phyloP scores from a whole-genome alignment of 1,140 invertebrate species.

The Spodoptera frugiperda region DNA sequence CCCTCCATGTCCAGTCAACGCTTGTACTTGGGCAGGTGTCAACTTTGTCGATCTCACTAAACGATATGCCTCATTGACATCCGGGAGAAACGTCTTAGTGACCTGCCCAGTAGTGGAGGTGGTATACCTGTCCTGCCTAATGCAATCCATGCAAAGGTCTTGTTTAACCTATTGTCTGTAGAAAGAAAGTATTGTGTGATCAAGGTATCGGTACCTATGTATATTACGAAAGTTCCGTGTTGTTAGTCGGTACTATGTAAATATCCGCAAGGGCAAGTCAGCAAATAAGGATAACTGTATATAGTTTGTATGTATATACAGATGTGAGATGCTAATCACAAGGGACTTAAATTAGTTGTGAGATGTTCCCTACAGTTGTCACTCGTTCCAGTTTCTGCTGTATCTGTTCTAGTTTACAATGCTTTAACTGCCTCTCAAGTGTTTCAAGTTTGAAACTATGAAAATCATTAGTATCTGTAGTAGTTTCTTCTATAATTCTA shows the following conservation, averaged over 20 bases:
- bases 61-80: too few species aligned
- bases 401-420: constrained; percentile 4
- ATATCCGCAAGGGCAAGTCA: background rate
- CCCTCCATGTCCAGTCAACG: too few species aligned
- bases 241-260: constrained; percentile 11
- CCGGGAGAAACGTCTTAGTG: too few species aligned
- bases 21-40: too few species aligned
- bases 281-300: constrained; percentile 24
- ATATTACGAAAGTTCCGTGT: background rate
- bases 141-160: too few species aligned
- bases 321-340: background rate
- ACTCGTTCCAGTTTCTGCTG: constrained; percentile 11
- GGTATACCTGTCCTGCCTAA: too few species aligned
- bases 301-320: too few species aligned
- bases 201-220: constrained; percentile 9
- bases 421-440: background rate
- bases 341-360: constrained; percentile 11
- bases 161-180: background rate
- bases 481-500: background rate
- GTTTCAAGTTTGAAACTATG: background rate
- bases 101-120: too few species aligned
- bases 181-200: constrained; percentile 15
- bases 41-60: too few species aligned
- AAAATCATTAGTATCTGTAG: background rate
- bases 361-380: background rate